phyloP scores from a whole-genome alignment of 2,113 vertebrate species.

The Podiceps cristatus region DNA sequence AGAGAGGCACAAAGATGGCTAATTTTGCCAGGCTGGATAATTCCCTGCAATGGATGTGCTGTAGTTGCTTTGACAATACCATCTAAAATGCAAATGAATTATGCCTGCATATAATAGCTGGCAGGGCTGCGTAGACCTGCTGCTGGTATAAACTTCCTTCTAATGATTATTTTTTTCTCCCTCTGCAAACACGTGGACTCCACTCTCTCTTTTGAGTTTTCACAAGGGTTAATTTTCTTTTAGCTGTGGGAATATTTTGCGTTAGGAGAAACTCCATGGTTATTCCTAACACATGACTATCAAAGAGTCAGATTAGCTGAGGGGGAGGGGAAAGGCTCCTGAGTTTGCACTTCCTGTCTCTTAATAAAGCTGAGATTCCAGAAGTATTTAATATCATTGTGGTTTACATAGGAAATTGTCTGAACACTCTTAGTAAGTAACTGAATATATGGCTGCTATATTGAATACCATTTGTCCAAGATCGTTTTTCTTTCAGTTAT shows the following conservation, averaged over 20 bases:
- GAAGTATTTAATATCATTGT: constrained; percentile 81
- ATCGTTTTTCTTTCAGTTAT: constrained; percentile 69
- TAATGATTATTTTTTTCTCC: neutral
- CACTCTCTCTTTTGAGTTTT: constrained; percentile 21
- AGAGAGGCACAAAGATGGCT: constrained; percentile 35
- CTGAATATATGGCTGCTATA: constrained; percentile 63
- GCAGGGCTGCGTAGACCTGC: neutral
- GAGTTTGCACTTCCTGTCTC: constrained; percentile 78
- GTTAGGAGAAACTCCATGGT: constrained; percentile 72
- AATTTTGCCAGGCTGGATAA: constrained; percentile 38
- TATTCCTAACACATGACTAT: constrained; percentile 81
- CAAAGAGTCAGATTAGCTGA: constrained; percentile 77
- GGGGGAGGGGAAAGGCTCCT: constrained; percentile 70
- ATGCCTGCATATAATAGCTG: constrained; percentile 22
- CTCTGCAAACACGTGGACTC: neutral
- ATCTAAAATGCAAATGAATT: constrained; percentile 62
- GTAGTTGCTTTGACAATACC: constrained; percentile 36
- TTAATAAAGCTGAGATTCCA: constrained; percentile 79
- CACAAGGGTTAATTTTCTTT: constrained; percentile 75
- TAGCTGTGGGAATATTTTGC: constrained; percentile 76
- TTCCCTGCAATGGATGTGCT: neutral
- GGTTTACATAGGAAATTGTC: constrained; percentile 79
- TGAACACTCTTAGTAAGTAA: constrained; percentile 74
- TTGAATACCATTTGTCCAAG: constrained; percentile 56
- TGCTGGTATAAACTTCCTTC: constrained; percentile 42